Conservation (phyloP, 2,888 invertebrate species). For the Drosophila demipolita region DNA sequence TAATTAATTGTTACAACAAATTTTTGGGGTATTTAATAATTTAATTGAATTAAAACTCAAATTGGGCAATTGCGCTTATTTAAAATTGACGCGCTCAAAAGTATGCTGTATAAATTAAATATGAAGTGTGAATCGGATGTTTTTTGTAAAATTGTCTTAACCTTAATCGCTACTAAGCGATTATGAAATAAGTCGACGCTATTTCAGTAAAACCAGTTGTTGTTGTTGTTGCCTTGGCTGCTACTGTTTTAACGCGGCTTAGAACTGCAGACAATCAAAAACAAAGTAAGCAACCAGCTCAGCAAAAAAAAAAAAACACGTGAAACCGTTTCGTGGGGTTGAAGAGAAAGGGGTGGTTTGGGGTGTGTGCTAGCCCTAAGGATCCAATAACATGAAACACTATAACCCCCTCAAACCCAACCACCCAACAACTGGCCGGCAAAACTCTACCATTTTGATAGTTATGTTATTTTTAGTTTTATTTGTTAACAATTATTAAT, state of each 20-base stretch:
- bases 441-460: conserved; percentile 3
- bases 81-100: conserved; percentile 12
- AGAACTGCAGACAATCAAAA: conserved; percentile 23
- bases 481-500: background rate
- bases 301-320: background rate
- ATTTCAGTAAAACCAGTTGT: conserved; percentile 28
- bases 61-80: background rate
- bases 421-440: conserved; percentile 24
- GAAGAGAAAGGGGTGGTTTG: background rate
- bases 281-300: conserved; percentile 15
- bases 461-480: background rate
- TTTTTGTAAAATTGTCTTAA: conserved; percentile 43
- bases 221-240: conserved; percentile 15
- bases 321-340: conserved; percentile 24
- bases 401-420: conserved; percentile 1
- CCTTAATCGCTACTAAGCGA: conserved; percentile 55
- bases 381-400: conserved; percentile 16
- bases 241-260: conserved; percentile 19
- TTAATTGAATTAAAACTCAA: conserved; percentile 14
- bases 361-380: conserved; percentile 2
- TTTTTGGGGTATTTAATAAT: conserved; percentile 39
- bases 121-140: background rate
- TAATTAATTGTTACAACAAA: conserved; percentile 29
- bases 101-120: conserved; percentile 25
- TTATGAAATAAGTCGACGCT: conserved; percentile 70